These are phyloP conservation scores for Luperina testacea DNA, from an alignment of 2,888 invertebrate species.

Conservation along the genomic window DNA sequence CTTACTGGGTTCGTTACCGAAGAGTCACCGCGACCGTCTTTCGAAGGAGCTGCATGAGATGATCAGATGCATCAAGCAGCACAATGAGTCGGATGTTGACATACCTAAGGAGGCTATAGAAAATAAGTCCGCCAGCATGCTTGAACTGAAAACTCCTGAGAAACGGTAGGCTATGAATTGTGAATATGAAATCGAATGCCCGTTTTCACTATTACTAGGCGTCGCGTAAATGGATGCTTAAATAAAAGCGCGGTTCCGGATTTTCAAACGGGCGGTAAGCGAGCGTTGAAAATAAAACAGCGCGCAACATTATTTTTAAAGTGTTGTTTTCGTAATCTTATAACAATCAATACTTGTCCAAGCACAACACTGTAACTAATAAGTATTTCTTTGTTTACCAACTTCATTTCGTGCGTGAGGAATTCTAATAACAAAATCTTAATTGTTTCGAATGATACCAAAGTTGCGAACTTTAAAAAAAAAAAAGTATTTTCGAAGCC, in stretches of 20 bases:
- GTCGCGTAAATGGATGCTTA: not conserved
- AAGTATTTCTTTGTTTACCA: not conserved
- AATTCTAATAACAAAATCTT: no score
- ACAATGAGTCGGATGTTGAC: slow-evolving; percentile 75
- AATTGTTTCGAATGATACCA: no score
- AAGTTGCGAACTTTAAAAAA: no score
- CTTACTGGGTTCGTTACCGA: slow-evolving; percentile 82
- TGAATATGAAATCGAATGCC: not conserved
- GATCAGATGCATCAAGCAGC: slow-evolving; percentile 79
- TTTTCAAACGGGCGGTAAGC: not conserved
- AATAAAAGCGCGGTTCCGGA: not conserved
- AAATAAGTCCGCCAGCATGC: slow-evolving; percentile 83
- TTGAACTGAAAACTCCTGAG: slow-evolving; percentile 83
- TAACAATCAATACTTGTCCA: not conserved
- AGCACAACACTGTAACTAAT: not conserved
- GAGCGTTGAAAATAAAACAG: not conserved
- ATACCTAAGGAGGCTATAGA: slow-evolving; percentile 59
- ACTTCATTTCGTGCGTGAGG: not conserved
- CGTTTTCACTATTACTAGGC: not conserved
- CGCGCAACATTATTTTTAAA: not conserved
- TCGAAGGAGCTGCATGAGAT: slow-evolving; percentile 81
- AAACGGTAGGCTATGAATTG: slow-evolving; percentile 71
- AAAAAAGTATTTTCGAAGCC: no score
- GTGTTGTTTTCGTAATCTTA: not conserved
- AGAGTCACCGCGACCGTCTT: slow-evolving; percentile 79